Conservation (phyloP, 2,797 vertebrate species). For the Cossypha niveicapilla region DNA sequence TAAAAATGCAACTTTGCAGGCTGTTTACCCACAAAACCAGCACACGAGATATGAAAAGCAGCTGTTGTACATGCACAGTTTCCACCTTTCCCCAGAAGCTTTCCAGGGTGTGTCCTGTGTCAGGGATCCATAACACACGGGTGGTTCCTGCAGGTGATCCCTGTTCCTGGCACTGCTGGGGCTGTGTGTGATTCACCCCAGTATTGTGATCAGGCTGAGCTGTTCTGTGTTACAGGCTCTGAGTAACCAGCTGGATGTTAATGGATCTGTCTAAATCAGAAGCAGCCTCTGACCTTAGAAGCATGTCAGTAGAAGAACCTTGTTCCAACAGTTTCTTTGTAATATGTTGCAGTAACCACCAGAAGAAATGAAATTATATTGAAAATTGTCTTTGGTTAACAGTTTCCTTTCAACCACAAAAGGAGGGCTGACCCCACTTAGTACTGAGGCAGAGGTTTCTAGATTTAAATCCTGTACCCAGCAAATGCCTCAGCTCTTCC, state of each 20-base stretch:
- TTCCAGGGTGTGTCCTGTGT: neutral
- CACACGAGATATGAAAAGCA: neutral
- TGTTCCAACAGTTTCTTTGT: slow-evolving; percentile 17
- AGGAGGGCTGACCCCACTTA: neutral
- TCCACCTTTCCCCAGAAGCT: slow-evolving; percentile 1
- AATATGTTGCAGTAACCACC: slow-evolving; percentile 4
- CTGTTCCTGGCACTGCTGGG: neutral
- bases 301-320: neutral
- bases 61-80: neutral
- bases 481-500: neutral
- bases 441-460: neutral
- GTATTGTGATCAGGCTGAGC: neutral
- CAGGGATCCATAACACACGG: neutral
- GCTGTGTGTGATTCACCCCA: neutral
- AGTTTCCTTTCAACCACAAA: slow-evolving; percentile 18
- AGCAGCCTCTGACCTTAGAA: slow-evolving; percentile 5
- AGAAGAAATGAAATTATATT: slow-evolving; percentile 30
- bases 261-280: neutral
- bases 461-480: neutral
- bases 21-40: slow-evolving; percentile 2
- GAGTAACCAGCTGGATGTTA: neutral
- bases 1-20: slow-evolving; percentile 4
- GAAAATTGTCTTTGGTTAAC: neutral
- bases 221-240: neutral
- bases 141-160: neutral